These are phyloP conservation scores for Chondrilla cf. caribensis DNA, from an alignment of 37 sponge, comb jelly and placozoan species.

Conservation along the genomic window DNA sequence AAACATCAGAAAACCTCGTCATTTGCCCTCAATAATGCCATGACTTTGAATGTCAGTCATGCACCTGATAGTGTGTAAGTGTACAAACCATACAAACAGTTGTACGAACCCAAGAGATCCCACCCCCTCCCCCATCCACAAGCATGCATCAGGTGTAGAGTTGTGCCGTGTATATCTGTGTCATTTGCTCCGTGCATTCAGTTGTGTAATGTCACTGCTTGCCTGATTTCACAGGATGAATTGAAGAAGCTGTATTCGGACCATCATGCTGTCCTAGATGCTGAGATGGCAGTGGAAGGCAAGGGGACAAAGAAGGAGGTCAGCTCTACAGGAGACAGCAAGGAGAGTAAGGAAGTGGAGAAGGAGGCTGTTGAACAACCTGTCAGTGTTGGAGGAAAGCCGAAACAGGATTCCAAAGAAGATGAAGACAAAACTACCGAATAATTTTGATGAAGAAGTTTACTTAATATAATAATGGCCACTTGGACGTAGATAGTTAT, in stretches of 20 bases:
- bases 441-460: neutral
- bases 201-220: neutral
- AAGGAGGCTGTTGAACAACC: neutral
- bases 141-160: too few relatives aligned
- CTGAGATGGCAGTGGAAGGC: slow-evolving; percentile 8
- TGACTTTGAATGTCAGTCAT: too few relatives aligned
- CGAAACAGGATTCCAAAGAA: neutral
- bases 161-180: too few relatives aligned
- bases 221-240: slow-evolving; percentile 26
- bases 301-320: neutral
- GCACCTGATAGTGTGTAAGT: too few relatives aligned
- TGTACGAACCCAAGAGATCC: too few relatives aligned
- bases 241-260: slow-evolving; percentile 13
- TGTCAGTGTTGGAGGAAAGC: neutral
- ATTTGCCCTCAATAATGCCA: too few relatives aligned
- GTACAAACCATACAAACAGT: too few relatives aligned
- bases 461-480: neutral
- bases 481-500: neutral
- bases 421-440: neutral
- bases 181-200: too few relatives aligned
- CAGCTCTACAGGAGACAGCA: neutral
- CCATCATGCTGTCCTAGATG: slow-evolving; percentile 24
- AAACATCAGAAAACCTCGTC: too few relatives aligned
- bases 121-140: too few relatives aligned
- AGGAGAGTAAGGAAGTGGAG: neutral